Base-by-base conservation (phyloP, 2,113 vertebrate species). In the Crotalus tigris region DNA sequence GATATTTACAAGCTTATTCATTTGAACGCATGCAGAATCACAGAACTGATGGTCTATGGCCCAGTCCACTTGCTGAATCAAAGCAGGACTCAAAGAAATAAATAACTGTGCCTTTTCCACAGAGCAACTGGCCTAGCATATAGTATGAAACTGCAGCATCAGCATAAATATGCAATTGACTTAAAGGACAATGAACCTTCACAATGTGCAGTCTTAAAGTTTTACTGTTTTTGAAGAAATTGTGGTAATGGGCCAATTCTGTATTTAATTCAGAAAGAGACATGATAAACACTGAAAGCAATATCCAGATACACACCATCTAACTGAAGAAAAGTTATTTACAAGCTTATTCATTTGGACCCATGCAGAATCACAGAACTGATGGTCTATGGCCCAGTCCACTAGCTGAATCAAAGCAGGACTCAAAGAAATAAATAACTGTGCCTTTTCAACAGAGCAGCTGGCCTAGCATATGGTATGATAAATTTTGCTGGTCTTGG, bases 141-240 rank as follows among this genome's bases (percentile, higher is more conserved):
- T 23, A 91, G 2, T 85, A 33, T 46, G 59, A 19, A 39, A 39
- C 39, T 39, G 39, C 39, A 39, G 39, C 69, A 91, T 53, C 64
- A 89, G 53, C 59, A 88, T 89, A 69, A 85, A 88, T 33, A 91
- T 91, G 51, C 33, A 88, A 85, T 88, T 81, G 33, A 93, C 54
- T 94, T 53, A 89, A 23, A 88, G 91, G 88, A 53, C 94, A 88
- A 61, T 55, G 88, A 39, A 85, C 95, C 6, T 89, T 95, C 91
- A 69, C 92, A 93, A 69, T 94, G 89, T 93, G 92, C 57, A 59
- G 94, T 44, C 94, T 55, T 59, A 26, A 39, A 26, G 46, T 69
- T 69, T 49, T 55, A 49, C 53, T 86, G 15, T 44, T 58, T 51
- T 69, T 94, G 59, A 86, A 59, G 49, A 8, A 49, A 49, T 49